Evolutionary conservation across 1,140 invertebrate species (phyloP), one percentile per base, ranked within the genome.

Genomic region (Trinorchestia longiramus): DNA sequence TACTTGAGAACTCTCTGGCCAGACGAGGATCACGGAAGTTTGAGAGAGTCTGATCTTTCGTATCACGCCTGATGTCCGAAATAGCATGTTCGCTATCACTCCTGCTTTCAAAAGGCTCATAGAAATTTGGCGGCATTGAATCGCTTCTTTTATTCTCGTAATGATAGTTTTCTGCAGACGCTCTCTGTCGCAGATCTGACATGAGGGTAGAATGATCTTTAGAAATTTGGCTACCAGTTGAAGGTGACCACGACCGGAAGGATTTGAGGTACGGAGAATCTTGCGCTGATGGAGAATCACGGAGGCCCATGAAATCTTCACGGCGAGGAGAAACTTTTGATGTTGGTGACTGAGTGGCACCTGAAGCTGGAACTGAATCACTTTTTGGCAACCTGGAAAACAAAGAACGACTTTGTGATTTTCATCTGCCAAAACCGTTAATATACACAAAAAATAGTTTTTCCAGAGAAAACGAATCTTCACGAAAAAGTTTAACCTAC

Each of bases 191-290:
- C 0, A 15, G 41, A 90, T 90, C 88, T 0, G n/a, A 41, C 41
- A 41, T 41, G 11, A 90, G 28, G 28, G 41, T 42, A 41, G 88
- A 90, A 42, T 4, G 43, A 42, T 90, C 88, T 42, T 90, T 90
- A 43, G n/a, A 90, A 4, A 90, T 36, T 77, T 77, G 62, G 62
- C 36, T 77, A 3, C 62, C 62, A 36, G 62, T 90, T 4, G 88
- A 43, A 42, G 88, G 88, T 42, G 88, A 90, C n/a, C 41, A 90
- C 4, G n/a, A 43, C 36, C n/a, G 88, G 43, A 19, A 43, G 4
- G 88, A 42, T 90, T 94, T 94, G 41, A 94, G 40, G 92, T 94
- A 94, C 6, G 92, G 92, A 43, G 92, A 94, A 4, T 94, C 92
- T 44, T 47, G 92, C 43, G n/a, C 92, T 3, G 40, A 6, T 1